phyloP scores from a whole-genome alignment of 2,113 vertebrate genomes.

The Motacilla tschutschensis region DNA sequence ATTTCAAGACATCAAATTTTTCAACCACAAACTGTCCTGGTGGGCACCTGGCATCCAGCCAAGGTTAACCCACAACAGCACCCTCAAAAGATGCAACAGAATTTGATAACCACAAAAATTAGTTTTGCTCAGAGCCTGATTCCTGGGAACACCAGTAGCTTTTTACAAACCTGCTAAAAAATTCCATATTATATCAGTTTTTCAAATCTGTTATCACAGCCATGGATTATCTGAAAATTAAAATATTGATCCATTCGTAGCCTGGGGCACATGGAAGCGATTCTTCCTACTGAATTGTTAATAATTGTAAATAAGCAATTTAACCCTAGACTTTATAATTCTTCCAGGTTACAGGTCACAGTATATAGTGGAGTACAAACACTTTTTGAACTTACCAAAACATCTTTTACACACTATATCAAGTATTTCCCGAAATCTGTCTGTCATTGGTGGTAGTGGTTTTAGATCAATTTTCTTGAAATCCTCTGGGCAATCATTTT shows the following conservation, averaged over 20 bases:
- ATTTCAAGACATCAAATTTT: not conserved
- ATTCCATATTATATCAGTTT: not conserved
- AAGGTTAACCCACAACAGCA: not conserved
- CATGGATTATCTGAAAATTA: not conserved
- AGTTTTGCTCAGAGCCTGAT: not conserved
- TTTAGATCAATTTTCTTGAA: conserved; percentile 98
- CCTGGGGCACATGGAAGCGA: not conserved
- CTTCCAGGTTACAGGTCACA: not conserved
- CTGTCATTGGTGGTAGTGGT: conserved; percentile 90
- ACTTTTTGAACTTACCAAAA: conserved; percentile 79
- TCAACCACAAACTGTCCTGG: not conserved
- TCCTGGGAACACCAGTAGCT: not conserved
- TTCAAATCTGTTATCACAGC: not conserved
- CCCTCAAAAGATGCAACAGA: not conserved
- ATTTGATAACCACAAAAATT: not conserved
- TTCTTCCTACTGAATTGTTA: not conserved
- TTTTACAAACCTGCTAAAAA: not conserved
- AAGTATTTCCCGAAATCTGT: conserved; percentile 90
- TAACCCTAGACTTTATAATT: not conserved
- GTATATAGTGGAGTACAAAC: not conserved
- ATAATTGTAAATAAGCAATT: not conserved
- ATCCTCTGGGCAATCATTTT: conserved; percentile 96
- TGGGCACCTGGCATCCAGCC: not conserved
- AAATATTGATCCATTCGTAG: not conserved
- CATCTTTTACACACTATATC: conserved; percentile 90